Percentiles rank a stretch among this genome's conserved stretches.
Evolutionary conservation across 2,797 vertebrate genomes (phyloP).

Genomic region (Gastrophryne carolinensis): DNA sequence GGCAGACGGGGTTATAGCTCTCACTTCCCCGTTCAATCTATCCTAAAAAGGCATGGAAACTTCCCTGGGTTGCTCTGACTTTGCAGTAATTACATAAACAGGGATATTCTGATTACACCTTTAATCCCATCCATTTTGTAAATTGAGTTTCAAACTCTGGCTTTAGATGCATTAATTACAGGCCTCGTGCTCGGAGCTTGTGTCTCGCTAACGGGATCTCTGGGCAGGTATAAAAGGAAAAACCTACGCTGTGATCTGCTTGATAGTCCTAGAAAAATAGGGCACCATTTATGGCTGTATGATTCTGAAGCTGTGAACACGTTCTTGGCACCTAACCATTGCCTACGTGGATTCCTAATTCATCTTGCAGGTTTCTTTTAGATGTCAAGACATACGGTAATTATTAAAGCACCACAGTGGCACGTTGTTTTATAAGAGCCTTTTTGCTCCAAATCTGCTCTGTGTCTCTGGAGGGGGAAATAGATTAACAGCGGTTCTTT

Average conservation of each 20-base stretch:
- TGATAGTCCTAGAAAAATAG: no score
- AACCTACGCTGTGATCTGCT: neutral
- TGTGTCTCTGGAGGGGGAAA: no score
- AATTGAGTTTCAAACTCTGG: constrained; percentile 44
- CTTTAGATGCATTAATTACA: constrained; percentile 47
- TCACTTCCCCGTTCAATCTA: constrained; percentile 13
- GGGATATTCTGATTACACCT: constrained; percentile 53
- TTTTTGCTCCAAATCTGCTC: no score
- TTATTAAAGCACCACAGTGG: no score
- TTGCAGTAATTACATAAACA: constrained; percentile 51
- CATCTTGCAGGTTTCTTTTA: no score
- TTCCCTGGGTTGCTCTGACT: constrained; percentile 45
- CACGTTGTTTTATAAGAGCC: no score
- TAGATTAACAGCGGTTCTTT: no score
- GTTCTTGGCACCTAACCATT: no score
- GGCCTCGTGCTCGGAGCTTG: constrained; percentile 3
- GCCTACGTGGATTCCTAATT: no score
- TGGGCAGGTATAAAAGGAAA: neutral
- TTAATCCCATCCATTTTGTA: constrained; percentile 51
- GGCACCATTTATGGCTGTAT: no score
- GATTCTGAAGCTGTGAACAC: no score
- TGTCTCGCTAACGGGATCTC: neutral
- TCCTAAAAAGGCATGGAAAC: constrained; percentile 54
- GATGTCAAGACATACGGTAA: no score
- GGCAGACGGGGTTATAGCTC: constrained; percentile 18